Percentiles rank a stretch among this genome's conserved stretches.
phyloP scores from a whole-genome alignment of 2,888 invertebrate genomes.

The Cephus spinipes region DNA sequence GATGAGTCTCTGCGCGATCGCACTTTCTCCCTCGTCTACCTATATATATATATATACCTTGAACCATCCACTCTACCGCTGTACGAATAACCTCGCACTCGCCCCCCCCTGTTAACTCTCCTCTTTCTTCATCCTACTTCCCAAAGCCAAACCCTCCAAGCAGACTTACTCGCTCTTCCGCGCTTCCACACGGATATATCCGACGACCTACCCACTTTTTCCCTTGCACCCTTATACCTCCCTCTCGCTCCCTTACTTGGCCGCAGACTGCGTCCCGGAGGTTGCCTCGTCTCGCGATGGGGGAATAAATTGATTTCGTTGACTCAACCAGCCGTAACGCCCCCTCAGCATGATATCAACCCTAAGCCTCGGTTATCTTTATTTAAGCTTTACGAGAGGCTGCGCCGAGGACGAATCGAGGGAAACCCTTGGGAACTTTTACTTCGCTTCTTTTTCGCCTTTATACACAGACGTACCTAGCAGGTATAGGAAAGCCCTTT shows the following conservation, averaged over 20 bases:
- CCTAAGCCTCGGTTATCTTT: constrained; percentile 66
- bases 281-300: constrained; percentile 29
- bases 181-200: constrained; percentile 1
- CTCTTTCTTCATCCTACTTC: neutral
- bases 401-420: constrained; percentile 49
- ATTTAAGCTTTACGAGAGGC: constrained; percentile 65
- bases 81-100: neutral
- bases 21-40: constrained; percentile 31
- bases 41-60: neutral
- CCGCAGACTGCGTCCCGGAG: constrained; percentile 16
- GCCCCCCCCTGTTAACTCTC: neutral
- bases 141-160: neutral
- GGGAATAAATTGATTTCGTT: constrained; percentile 67
- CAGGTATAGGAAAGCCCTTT: neutral
- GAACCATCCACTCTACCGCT: neutral
- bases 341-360: constrained; percentile 64
- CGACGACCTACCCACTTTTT: constrained; percentile 22
- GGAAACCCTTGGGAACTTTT: constrained; percentile 32
- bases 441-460: neutral
- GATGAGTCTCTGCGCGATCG: constrained; percentile 49
- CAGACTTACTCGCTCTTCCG: constrained; percentile 5
- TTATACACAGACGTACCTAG: neutral
- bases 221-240: neutral
- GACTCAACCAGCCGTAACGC: constrained; percentile 66
- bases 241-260: constrained; percentile 6